These are phyloP conservation scores for Tragelaphus buxtoni DNA, from an alignment of 2,113 vertebrate species.

Conservation along the genomic window DNA sequence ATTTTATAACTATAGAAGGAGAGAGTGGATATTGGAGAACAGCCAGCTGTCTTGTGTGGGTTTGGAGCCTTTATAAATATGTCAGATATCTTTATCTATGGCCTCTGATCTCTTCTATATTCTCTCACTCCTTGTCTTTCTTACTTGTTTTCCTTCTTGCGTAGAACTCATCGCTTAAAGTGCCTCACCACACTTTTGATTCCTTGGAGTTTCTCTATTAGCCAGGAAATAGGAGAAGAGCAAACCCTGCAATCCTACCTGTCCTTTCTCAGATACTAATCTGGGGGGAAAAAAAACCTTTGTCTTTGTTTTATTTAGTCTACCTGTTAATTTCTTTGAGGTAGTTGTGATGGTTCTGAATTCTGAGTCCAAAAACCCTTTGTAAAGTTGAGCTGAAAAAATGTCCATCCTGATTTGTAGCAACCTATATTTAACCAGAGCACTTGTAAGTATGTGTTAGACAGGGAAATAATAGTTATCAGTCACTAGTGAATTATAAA, in stretches of 20 bases:
- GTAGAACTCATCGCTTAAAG: background rate
- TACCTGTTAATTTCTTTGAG: background rate
- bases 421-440: constrained; percentile 68
- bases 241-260: background rate
- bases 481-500: constrained; percentile 61
- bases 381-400: constrained; percentile 48
- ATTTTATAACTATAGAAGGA: background rate
- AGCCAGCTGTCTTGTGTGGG: background rate
- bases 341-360: background rate
- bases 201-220: background rate
- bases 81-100: background rate
- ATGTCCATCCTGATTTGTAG: constrained; percentile 9
- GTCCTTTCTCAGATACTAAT: background rate
- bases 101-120: background rate
- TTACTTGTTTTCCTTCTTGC: background rate
- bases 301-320: background rate
- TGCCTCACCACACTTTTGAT: background rate
- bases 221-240: background rate
- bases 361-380: constrained; percentile 9
- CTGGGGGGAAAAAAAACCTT: background rate
- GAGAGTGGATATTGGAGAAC: background rate
- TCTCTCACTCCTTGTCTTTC: background rate
- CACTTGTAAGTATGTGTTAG: constrained; percentile 65
- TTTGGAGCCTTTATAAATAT: background rate
- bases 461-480: constrained; percentile 73